Conservation (phyloP, 2,113 vertebrate species). For the Datnioides undecimradiatus region DNA sequence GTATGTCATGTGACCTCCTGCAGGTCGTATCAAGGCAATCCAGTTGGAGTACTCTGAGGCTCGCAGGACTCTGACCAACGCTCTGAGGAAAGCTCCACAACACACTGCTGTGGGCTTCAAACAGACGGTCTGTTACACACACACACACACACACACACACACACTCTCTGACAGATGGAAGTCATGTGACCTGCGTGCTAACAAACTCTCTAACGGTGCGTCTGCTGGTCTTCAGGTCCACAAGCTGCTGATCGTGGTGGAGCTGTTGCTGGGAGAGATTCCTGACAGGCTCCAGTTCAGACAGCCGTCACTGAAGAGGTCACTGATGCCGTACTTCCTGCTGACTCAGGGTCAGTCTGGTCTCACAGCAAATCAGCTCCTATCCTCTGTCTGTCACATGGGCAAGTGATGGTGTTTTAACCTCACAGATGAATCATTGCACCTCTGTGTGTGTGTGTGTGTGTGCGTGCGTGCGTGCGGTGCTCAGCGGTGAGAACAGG, state of each 20-base stretch:
- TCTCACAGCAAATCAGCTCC: too few species aligned
- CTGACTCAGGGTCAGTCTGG: constrained; percentile 93
- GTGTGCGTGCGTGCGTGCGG: background rate
- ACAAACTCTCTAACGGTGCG: too few species aligned
- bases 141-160: background rate
- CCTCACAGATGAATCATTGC: too few species aligned
- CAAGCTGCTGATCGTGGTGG: constrained; percentile 97
- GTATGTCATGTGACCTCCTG: constrained; percentile 35
- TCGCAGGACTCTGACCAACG: constrained; percentile 94
- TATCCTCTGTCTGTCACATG: too few species aligned
- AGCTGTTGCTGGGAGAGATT: constrained; percentile 95
- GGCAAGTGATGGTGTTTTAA: too few species aligned
- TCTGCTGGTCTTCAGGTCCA: constrained; percentile 89
- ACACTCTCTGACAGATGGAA: background rate
- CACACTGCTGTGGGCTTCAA: constrained; percentile 98
- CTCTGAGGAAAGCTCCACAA: constrained; percentile 95
- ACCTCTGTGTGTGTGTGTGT: background rate
- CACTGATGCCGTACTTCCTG: constrained; percentile 98
- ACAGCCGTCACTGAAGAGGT: constrained; percentile 96
- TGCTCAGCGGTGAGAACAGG: constrained; percentile 92
- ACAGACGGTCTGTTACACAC: constrained; percentile 89
- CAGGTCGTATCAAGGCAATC: constrained; percentile 98
- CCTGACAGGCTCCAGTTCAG: constrained; percentile 97
- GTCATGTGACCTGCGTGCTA: too few species aligned
- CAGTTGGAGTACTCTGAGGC: constrained; percentile 98